Evolutionary conservation across 2,888 invertebrate species (phyloP).

Genomic region (Pasiphila rectangulata): DNA sequence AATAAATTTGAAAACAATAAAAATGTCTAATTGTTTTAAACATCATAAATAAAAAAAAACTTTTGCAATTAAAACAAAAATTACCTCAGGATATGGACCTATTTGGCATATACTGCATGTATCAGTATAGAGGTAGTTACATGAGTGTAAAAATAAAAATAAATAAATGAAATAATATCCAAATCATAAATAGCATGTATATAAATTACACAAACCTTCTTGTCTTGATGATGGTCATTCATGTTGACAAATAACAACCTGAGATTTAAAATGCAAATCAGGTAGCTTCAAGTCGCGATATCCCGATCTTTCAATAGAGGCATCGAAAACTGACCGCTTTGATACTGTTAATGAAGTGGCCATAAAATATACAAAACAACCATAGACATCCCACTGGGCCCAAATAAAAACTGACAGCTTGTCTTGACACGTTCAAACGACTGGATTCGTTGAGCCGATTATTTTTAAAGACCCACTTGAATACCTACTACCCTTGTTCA

Average conservation of each 20-base stretch:
- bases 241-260: not conserved
- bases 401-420: constrained; percentile 67
- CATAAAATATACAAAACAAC: constrained; percentile 73
- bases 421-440: constrained; percentile 73
- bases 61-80: too few relatives aligned
- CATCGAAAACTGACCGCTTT: constrained; percentile 52
- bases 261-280: constrained; percentile 1
- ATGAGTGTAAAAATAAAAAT: too few relatives aligned
- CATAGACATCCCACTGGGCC: constrained; percentile 64
- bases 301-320: constrained; percentile 62
- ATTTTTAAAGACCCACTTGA: constrained; percentile 49
- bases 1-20: too few relatives aligned
- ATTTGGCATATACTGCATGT: too few relatives aligned
- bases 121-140: too few relatives aligned
- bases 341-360: constrained; percentile 67
- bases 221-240: not conserved
- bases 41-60: too few relatives aligned
- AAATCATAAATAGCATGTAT: not conserved
- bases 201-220: not conserved
- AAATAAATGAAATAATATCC: not conserved
- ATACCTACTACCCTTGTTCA: constrained; percentile 41
- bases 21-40: too few relatives aligned
- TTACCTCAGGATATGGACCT: too few relatives aligned
- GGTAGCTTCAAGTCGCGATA: constrained; percentile 8
- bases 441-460: constrained; percentile 71